Percentiles rank a stretch among this genome's conserved stretches.
Evolutionary conservation across 2,888 invertebrate species (phyloP).

Genomic region (Ametastegia equiseti): DNA sequence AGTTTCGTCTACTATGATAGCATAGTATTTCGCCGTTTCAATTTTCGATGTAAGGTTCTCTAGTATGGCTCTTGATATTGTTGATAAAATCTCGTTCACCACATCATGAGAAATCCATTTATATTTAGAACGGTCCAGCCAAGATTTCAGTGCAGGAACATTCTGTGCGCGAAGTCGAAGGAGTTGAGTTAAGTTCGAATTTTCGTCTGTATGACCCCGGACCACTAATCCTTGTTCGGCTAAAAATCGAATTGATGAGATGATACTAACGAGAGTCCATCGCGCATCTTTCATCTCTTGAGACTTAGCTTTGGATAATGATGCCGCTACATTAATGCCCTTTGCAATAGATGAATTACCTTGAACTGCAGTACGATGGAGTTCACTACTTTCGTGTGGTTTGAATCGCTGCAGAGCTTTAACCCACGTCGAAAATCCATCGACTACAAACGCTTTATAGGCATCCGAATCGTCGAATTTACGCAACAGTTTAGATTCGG

Average conservation of each 20-base stretch:
- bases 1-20: slow-evolving; percentile 63
- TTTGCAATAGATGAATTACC: background rate
- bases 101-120: slow-evolving; percentile 45
- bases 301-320: background rate
- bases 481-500: no score
- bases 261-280: no score
- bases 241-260: background rate
- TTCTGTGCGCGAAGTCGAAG: slow-evolving; percentile 53
- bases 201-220: slow-evolving; percentile 49
- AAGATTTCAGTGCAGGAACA: slow-evolving; percentile 49
- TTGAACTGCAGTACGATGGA: background rate
- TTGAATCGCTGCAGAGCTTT: background rate
- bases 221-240: background rate
- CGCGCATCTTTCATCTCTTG: background rate
- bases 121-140: slow-evolving; percentile 19
- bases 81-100: slow-evolving; percentile 49
- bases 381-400: background rate
- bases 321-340: background rate
- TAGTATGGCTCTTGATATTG: slow-evolving; percentile 47
- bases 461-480: no score
- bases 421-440: background rate
- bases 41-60: slow-evolving; percentile 53
- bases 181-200: slow-evolving; percentile 51
- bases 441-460: slow-evolving; percentile 12
- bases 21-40: slow-evolving; percentile 61